phyloP scores from a whole-genome alignment of 2,888 invertebrate species.

The Chrysotoxum bicinctum region DNA sequence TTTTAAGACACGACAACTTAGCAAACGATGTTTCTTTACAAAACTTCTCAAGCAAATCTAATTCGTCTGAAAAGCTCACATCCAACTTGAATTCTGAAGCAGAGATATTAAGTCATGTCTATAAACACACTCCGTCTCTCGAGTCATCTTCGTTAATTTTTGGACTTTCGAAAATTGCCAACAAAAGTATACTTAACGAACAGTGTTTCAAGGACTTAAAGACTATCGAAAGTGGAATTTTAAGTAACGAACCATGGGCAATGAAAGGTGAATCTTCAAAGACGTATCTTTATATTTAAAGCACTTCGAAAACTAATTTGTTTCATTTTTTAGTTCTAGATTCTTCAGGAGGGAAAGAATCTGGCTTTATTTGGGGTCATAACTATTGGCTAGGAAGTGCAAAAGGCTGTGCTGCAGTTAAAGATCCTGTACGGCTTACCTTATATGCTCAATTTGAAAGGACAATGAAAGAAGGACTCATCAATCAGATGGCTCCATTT shows the following conservation, averaged over 20 bases:
- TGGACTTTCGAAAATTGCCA: conserved; percentile 78
- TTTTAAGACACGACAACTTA: too few species aligned
- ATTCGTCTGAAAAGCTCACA: too few species aligned
- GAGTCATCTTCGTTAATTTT: conserved; percentile 80
- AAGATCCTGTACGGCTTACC: conserved; percentile 78
- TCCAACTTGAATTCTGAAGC: neutral
- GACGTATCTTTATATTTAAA: neutral
- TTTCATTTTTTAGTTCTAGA: conserved; percentile 82
- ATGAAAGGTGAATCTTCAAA: conserved; percentile 80
- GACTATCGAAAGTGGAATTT: conserved; percentile 80
- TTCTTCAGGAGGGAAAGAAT: conserved; percentile 83
- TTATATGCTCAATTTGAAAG: conserved; percentile 79
- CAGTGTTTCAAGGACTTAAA: conserved; percentile 81
- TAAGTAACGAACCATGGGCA: conserved; percentile 82
- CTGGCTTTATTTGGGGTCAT: conserved; percentile 84
- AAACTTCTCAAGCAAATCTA: too few species aligned
- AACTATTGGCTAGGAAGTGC: conserved; percentile 85
- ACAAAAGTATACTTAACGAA: conserved; percentile 76
- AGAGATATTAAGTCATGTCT: neutral
- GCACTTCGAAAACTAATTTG: too few species aligned
- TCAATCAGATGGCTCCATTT: conserved; percentile 79
- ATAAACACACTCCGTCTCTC: conserved; percentile 71
- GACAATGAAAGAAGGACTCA: conserved; percentile 80
- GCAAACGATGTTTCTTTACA: too few species aligned
- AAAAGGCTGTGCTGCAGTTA: conserved; percentile 82